Evolutionary conservation across 2,113 vertebrate genomes (phyloP).

Genomic region (Gymnorhina tibicen): DNA sequence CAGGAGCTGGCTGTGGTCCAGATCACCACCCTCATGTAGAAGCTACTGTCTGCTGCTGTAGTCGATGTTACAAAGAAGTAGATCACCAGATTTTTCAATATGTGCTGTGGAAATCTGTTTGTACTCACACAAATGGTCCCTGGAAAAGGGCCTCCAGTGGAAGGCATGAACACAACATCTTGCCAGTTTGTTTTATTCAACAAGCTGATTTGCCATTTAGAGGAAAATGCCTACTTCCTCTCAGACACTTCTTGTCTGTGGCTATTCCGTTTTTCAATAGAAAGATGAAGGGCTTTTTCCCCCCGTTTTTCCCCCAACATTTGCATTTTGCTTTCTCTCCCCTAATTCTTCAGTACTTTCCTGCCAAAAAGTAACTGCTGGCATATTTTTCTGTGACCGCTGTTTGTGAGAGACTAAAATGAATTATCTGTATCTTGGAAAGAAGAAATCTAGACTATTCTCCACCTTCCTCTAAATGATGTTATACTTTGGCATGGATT

Average conservation of each 20-base stretch:
- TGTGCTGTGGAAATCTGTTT: neutral
- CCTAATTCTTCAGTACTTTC: neutral
- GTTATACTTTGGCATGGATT: neutral
- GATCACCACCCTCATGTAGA: neutral
- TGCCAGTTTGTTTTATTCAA: neutral
- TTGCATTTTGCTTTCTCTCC: neutral
- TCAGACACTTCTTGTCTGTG: neutral
- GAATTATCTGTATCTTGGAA: conserved; percentile 15
- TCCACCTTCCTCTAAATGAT: neutral
- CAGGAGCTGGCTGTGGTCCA: neutral
- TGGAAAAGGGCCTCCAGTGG: neutral
- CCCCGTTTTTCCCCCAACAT: neutral
- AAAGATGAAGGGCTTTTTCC: neutral
- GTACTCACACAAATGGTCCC: neutral
- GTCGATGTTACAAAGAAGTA: fast-evolving
- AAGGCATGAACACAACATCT: neutral
- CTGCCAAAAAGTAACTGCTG: conserved; percentile 5
- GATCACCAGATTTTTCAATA: neutral
- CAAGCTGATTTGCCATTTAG: neutral
- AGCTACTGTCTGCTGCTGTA: neutral
- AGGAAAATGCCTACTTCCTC: neutral
- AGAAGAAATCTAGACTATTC: neutral
- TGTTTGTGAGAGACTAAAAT: conserved; percentile 1
- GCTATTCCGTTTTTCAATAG: neutral
- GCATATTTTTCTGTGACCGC: neutral